Evolutionary conservation across 92 coral and sea anemone genomes (phyloP).

Genomic region (Muricea muricata): DNA sequence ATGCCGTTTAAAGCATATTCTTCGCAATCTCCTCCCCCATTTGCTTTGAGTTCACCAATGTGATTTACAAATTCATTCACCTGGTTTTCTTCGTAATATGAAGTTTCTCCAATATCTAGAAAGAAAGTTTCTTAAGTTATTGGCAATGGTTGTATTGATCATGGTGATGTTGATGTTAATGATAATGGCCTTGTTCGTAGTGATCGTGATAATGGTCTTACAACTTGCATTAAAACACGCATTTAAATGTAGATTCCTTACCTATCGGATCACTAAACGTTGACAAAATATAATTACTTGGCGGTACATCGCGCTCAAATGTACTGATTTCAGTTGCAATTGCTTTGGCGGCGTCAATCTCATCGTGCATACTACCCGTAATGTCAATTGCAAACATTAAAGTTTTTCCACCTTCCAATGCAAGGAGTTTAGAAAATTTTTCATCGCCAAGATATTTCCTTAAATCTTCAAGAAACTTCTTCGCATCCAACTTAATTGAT

Average conservation of each 20-base stretch:
- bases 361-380: conserved; percentile 84
- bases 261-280: conserved; percentile 81
- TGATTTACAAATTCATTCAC: not conserved
- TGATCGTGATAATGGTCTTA: not conserved
- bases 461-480: conserved; percentile 60
- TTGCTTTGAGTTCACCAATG: not conserved
- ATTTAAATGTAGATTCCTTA: conserved; percentile 8
- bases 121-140: no score
- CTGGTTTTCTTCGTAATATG: not conserved
- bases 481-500: conserved; percentile 47
- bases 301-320: conserved; percentile 51
- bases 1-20: conserved; percentile 12
- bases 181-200: not conserved
- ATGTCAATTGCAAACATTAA: conserved; percentile 94
- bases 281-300: conserved; percentile 77
- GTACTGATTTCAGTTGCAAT: conserved; percentile 84
- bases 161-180: not conserved
- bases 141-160: not conserved
- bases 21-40: conserved; percentile 27
- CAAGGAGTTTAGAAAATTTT: conserved; percentile 77
- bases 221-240: not conserved
- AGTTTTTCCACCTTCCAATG: conserved; percentile 84
- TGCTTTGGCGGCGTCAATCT: conserved; percentile 76
- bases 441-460: conserved; percentile 58
- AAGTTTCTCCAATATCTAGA: no score